These are phyloP conservation scores for Circaetus cinerascens DNA, from an alignment of 2,113 vertebrate genomes.

Conservation along the genomic window DNA sequence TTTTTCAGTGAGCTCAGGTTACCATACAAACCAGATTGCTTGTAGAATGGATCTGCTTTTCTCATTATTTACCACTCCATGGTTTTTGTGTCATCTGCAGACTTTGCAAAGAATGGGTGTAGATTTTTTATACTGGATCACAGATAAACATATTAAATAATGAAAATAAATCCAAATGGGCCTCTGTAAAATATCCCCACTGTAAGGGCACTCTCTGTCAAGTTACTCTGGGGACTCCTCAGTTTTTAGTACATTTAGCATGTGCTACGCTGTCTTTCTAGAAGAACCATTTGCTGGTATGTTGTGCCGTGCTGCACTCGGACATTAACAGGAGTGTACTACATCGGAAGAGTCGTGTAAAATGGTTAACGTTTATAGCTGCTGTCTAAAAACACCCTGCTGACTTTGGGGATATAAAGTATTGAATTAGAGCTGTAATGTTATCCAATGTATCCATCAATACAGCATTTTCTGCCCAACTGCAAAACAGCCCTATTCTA, in stretches of 20 bases:
- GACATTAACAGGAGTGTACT: neutral
- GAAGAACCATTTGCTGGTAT: neutral
- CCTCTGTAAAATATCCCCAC: neutral
- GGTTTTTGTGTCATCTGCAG: constrained; percentile 13
- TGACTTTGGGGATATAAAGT: neutral
- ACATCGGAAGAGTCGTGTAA: neutral
- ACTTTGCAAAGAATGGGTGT: neutral
- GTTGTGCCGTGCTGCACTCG: neutral
- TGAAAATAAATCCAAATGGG: neutral
- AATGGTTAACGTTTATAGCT: neutral
- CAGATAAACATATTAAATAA: neutral
- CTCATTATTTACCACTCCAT: constrained; percentile 22
- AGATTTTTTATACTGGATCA: neutral
- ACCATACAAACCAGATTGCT: neutral
- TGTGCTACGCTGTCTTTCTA: neutral
- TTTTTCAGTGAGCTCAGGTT: neutral
- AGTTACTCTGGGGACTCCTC: neutral
- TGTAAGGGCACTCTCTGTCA: neutral
- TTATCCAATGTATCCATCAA: neutral
- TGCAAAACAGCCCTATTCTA: neutral
- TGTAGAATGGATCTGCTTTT: constrained; percentile 24
- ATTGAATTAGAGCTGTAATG: neutral
- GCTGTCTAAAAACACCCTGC: neutral
- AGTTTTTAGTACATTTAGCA: neutral
- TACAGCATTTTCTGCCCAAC: neutral